Base-by-base conservation (phyloP, 2,113 vertebrate species). In the Elachura formosa region DNA sequence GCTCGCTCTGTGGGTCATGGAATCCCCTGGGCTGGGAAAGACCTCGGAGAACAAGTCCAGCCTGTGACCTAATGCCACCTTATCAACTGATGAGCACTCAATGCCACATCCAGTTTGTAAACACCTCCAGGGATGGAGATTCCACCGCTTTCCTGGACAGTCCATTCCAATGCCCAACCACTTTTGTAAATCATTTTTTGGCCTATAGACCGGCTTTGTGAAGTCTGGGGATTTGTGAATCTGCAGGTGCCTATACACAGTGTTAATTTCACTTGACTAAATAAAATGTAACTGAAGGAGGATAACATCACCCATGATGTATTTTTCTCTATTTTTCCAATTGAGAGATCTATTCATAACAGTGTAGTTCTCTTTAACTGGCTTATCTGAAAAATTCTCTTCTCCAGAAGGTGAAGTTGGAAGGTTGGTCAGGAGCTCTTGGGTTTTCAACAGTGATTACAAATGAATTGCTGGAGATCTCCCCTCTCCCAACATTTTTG, bases 1-100 rank as follows among this genome's bases (percentile, higher is more conserved):
- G 7, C 19, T 19, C 61, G 52, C 0, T 16, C 9, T 17, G 64
- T 24, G 33, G 21, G 1, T 18, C 56, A 45, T 3, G 1, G 6
- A 22, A 4, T 54, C 58, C n/a, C 2, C 58, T 15, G 1, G 25
- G 49, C 58, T 55, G 59, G 23, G 3, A 55, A 29, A 74, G 3
- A 40, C 41, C 49, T 29, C n/a, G 59, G 41, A 40, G 41, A 23
- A 19, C 14, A n/a, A 15, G 10, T 40, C 41, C 24, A 64, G 3
- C n/a, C 49, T 55, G 0, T n/a, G 49, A 12, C 22, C 49, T n/a
- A 24, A 64, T 59, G n/a, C 7, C 12, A 28, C n/a, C 49, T 64
- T 40, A 64, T 6, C 29, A 64, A 6, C 12, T 13, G 40, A 29
- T 23, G n/a, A 15, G 19, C 29, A 16, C 24, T 9, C 24, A 29